These are phyloP conservation scores for Petrocephalus sullivani DNA, from an alignment of 2,797 vertebrate species.

Conservation along the genomic window DNA sequence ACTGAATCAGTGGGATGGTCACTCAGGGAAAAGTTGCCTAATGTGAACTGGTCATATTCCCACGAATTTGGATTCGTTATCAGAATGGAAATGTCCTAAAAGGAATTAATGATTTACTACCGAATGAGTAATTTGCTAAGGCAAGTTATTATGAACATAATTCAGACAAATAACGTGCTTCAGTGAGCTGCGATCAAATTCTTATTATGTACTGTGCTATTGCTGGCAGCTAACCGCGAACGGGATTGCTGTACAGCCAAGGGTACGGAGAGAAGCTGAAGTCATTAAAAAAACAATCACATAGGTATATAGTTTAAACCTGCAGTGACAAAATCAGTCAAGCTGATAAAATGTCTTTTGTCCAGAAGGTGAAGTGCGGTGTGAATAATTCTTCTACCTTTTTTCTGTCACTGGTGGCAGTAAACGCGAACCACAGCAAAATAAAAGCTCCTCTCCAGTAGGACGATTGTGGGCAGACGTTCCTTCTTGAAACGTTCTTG, in stretches of 20 bases:
- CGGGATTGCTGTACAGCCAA: not conserved
- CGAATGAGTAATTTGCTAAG: not conserved
- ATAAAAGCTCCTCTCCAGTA: not conserved
- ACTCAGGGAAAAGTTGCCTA: not conserved
- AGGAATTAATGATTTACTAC: constrained; percentile 3
- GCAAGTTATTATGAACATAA: constrained; percentile 1
- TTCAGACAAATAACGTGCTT: constrained; percentile 5
- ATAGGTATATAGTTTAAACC: not conserved
- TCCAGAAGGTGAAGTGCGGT: not conserved
- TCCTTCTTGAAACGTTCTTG: not conserved
- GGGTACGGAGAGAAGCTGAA: not conserved
- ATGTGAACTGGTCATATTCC: not conserved
- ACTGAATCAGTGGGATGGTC: not conserved
- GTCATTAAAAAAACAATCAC: not conserved
- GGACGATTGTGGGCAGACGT: not conserved
- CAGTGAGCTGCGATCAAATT: constrained; percentile 1
- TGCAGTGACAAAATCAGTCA: not conserved
- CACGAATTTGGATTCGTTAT: not conserved
- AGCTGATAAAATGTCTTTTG: not conserved
- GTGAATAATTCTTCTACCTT: not conserved
- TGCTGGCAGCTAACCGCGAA: not conserved
- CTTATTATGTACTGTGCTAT: not conserved
- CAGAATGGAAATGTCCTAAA: not conserved
- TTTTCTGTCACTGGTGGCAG: not conserved
- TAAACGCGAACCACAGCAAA: not conserved